A percentile compares a stretch with the other conserved stretches of the same genome.
Evolutionary conservation across 2,113 vertebrate species (phyloP).

Genomic region (Mirounga angustirostris): DNA sequence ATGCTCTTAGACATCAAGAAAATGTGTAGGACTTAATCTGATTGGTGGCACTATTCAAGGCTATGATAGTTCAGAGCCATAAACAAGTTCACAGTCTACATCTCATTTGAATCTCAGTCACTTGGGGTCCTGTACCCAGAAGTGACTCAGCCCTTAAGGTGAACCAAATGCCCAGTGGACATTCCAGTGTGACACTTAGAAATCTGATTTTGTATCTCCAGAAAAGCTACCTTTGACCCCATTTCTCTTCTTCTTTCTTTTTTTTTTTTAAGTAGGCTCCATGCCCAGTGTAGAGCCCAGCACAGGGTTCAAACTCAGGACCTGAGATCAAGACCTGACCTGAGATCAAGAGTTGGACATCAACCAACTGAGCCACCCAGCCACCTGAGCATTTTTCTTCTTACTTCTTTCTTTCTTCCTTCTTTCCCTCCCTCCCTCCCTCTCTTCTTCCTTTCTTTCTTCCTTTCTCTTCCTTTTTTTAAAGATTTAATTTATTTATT

Average conservation of each 20-base stretch:
- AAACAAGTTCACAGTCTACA: not conserved
- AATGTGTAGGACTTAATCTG: slow-evolving; percentile 47
- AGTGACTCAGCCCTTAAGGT: not conserved
- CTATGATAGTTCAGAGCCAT: slow-evolving; percentile 40
- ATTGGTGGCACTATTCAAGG: not conserved
- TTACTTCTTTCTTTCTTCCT: not conserved
- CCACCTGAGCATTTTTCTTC: not conserved
- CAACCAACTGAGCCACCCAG: not conserved
- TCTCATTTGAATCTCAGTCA: slow-evolving; percentile 56
- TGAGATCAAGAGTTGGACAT: not conserved
- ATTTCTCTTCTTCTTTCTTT: too few species aligned
- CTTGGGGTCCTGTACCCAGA: not conserved
- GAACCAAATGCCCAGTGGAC: not conserved
- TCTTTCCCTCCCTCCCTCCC: not conserved
- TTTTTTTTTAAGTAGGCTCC: not conserved
- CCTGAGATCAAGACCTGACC: not conserved
- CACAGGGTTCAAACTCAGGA: not conserved
- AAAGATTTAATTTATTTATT: not conserved
- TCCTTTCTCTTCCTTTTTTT: not conserved
- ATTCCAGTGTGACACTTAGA: not conserved
- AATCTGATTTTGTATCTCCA: not conserved
- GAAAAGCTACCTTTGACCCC: not conserved
- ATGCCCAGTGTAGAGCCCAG: not conserved
- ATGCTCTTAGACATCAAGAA: not conserved
- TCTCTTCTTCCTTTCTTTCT: not conserved